Evolutionary conservation across 2,797 vertebrate species (phyloP), one percentile per base, ranked within the genome.

Genomic region (Enteromius anoplus): DNA sequence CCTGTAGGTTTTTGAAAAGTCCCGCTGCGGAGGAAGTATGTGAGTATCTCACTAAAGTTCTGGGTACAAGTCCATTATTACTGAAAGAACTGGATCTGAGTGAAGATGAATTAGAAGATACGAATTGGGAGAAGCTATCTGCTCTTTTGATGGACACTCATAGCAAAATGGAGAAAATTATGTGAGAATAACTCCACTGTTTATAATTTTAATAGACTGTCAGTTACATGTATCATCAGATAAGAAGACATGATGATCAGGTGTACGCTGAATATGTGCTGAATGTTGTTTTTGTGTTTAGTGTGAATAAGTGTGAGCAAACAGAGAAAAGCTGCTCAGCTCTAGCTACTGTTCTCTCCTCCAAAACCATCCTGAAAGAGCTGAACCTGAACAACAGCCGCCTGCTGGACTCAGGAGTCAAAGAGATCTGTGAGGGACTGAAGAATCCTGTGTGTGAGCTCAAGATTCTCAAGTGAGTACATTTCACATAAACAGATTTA

Each of bases 261-360:
- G 14, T 62, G 23, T 6, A 11, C 15, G 58, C 14, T 62, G 58
- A 62, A 62, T 14, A 60, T 29, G 23, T 0, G 4, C 5, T 15
- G 23, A 62, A 62, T 60, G 5, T 2, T 62, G 58, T 62, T 62
- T 60, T 62, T 60, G 23, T 62, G 2, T 26, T 62, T 2, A 62
- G 58, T 4, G 2, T 60, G 58, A 60, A 60, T 26, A 60, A 60
- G 26, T 60, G 58, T 60, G 10, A 60, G 58, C 58, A 14, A 11
- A 60, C 23, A 14, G 11, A 14, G 58, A 60, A 60, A 60, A 60
- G 23, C n/a, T 60, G 23, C 2, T 60, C 58, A 60, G 58, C 2
- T 60, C 58, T 60, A 60, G 58, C n/a, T 60, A 60, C 23, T 60
- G 58, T 60, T 60, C 58, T 60, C 58, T 60, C 55, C 55, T 60